These are phyloP conservation scores for Drosophila ochracea DNA, from an alignment of 2,888 invertebrate species.

Conservation along the genomic window DNA sequence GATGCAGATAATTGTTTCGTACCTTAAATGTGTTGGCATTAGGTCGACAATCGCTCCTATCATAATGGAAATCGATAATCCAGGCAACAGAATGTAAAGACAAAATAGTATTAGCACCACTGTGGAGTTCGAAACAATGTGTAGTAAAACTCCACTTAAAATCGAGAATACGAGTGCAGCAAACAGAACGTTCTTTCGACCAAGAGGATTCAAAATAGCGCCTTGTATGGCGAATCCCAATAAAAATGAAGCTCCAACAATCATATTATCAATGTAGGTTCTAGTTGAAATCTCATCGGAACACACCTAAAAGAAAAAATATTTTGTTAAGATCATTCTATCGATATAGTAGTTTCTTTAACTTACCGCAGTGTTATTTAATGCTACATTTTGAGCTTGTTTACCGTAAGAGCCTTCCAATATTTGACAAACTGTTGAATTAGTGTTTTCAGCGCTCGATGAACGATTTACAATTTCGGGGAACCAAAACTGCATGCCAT, in stretches of 20 bases:
- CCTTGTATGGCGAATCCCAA: slow-evolving; percentile 82
- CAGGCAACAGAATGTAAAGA: slow-evolving; percentile 79
- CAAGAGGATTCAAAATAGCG: slow-evolving; percentile 79
- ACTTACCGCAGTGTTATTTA: slow-evolving; percentile 42
- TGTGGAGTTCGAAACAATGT: slow-evolving; percentile 70
- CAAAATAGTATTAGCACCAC: slow-evolving; percentile 80
- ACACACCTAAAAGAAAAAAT: slow-evolving; percentile 67
- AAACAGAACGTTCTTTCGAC: slow-evolving; percentile 79
- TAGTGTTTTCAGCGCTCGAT: slow-evolving; percentile 40
- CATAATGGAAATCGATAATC: slow-evolving; percentile 80
- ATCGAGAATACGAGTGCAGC: slow-evolving; percentile 67
- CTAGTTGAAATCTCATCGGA: slow-evolving; percentile 73
- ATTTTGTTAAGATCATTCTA: background rate
- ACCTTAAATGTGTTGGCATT: slow-evolving; percentile 81
- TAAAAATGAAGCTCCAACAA: slow-evolving; percentile 80
- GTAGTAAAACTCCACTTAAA: slow-evolving; percentile 78
- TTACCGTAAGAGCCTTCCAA: slow-evolving; percentile 63
- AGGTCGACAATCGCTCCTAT: slow-evolving; percentile 81
- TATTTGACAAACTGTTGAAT: slow-evolving; percentile 72
- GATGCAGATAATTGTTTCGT: background rate
- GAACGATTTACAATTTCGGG: slow-evolving; percentile 84
- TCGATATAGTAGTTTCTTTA: background rate
- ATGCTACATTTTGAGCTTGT: slow-evolving; percentile 22
- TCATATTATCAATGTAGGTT: slow-evolving; percentile 81
- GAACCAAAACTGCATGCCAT: slow-evolving; percentile 84